phyloP scores from a whole-genome alignment of 2,797 vertebrate genomes.

The Macrochelys suwanniensis region DNA sequence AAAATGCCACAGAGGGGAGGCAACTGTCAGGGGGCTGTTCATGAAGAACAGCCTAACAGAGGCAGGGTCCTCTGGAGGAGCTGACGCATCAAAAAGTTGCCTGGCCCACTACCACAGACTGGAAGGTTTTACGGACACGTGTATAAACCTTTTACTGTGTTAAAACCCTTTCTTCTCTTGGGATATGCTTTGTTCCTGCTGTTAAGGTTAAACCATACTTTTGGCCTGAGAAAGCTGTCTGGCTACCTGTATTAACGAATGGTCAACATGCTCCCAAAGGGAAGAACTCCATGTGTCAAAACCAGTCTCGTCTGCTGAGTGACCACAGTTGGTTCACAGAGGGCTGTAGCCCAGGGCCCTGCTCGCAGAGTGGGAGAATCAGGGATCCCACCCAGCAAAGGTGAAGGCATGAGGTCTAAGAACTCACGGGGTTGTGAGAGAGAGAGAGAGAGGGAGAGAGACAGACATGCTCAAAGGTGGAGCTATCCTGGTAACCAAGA shows the following conservation, averaged over 20 bases:
- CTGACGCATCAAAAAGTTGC: neutral
- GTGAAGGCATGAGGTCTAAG: neutral
- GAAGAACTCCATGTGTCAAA: neutral
- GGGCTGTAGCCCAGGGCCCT: neutral
- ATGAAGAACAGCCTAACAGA: neutral
- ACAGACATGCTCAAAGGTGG: neutral
- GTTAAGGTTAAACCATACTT: neutral
- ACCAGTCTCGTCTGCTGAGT: neutral
- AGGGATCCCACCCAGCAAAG: neutral
- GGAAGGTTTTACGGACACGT: neutral
- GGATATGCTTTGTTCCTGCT: neutral
- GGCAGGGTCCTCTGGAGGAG: neutral
- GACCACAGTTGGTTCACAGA: neutral
- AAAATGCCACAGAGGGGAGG: neutral
- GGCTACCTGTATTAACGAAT: neutral
- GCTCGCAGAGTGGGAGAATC: neutral
- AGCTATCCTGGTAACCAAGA: neutral
- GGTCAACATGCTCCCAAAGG: neutral
- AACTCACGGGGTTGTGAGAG: neutral
- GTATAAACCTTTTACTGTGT: neutral
- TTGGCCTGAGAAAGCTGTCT: neutral
- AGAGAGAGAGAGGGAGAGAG: no score
- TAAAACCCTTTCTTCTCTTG: neutral
- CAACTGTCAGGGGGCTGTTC: neutral
- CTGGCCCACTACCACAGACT: neutral